A percentile compares a stretch with the other conserved stretches of the same genome.
phyloP scores from a whole-genome alignment of 2,113 vertebrate genomes.

The rabbit (Oryctolagus cuniculus) region mOryCun1.1 NC_091441.1:108256001-108256500 shows the following conservation, averaged over 20 bases:
- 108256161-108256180: slow-evolving; percentile 98
- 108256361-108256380: neutral
- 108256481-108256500: neutral
- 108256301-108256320: slow-evolving; percentile 29
- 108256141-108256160: slow-evolving; percentile 97
- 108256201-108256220: slow-evolving; percentile 99
- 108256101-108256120: neutral
- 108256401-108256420: neutral
- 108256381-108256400: slow-evolving; percentile 36
- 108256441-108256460: neutral
- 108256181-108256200: slow-evolving; percentile 99
- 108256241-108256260: slow-evolving; percentile 89
- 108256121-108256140: slow-evolving; percentile 87
- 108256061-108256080: neutral
- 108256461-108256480: neutral
- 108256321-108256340: neutral
- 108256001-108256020: too few species aligned
- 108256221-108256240: slow-evolving; percentile 96
- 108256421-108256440: neutral
- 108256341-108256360: slow-evolving; percentile 25
- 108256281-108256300: neutral
- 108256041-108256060: neutral
- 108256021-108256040: neutral
- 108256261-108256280: neutral
- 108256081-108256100: neutral